phyloP scores from a whole-genome alignment of 2,888 invertebrate species.

The Cacoxenus indagator region DNA sequence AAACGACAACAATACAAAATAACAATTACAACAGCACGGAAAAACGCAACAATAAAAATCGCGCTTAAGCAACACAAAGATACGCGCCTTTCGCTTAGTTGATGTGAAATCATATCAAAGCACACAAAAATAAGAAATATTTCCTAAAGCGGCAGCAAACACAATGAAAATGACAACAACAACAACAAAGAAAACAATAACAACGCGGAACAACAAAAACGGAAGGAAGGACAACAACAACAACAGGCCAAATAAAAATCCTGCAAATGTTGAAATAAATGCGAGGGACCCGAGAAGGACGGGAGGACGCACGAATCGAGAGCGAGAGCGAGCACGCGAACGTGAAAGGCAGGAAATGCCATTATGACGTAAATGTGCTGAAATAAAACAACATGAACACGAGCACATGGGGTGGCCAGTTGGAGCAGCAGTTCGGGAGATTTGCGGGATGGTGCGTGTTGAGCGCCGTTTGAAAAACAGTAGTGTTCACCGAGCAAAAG shows the following conservation, averaged over 20 bases:
- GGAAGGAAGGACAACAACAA: constrained; percentile 19
- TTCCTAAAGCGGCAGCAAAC: constrained; percentile 37
- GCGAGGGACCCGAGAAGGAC: constrained; percentile 31
- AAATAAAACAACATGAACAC: constrained; percentile 57
- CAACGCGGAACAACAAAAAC: constrained; percentile 48
- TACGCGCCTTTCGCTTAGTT: too few species aligned
- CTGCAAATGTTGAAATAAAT: too few species aligned
- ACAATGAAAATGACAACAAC: constrained; percentile 41
- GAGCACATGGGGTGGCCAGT: too few species aligned
- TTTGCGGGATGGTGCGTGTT: too few species aligned
- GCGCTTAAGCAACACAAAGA: not conserved
- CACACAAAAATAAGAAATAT: constrained; percentile 43
- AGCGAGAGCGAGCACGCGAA: constrained; percentile 9
- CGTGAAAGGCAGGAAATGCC: constrained; percentile 54
- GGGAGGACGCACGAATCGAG: constrained; percentile 34
- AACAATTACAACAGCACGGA: constrained; percentile 49
- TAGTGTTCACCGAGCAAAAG: not conserved
- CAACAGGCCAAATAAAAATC: too few species aligned
- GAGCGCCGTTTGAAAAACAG: too few species aligned
- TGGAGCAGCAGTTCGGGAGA: too few species aligned
- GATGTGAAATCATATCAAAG: constrained; percentile 29
- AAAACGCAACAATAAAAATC: constrained; percentile 22
- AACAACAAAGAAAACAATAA: not conserved
- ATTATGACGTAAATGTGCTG: constrained; percentile 66
- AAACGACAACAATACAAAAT: constrained; percentile 35